Evolutionary conservation across 2,797 vertebrate species (phyloP), one percentile per base, ranked within the genome.

Genomic region (Potorous gilbertii): DNA sequence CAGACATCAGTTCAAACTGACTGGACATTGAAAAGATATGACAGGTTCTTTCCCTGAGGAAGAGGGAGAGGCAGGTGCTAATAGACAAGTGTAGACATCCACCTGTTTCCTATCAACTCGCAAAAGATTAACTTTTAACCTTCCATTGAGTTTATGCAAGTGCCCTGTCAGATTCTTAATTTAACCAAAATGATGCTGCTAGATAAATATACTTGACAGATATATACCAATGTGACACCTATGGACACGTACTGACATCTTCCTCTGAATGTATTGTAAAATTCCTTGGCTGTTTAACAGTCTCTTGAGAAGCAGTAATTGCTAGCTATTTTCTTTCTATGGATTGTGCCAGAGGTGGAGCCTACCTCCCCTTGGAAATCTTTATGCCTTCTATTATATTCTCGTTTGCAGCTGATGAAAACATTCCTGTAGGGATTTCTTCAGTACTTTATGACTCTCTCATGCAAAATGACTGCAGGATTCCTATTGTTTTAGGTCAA

Each of bases 401-500:
- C 89, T 94, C 90, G 55, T 94, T 62, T 0, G 56, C 56, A 96
- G 54, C 97, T 96, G 96, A 96, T 95, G 91, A 96, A 98, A 98
- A 94, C 94, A 95, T 97, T 96, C 97, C 95, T 96, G 95, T 89
- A 93, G 93, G 97, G 96, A 91, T 95, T 97, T 98, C 95, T 96
- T 96, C 50, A 93, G 90, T 96, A 95, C 89, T 97, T 97, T 98
- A 93, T 97, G 93, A 97, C 95, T 95, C 0, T 66, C 92, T 97
- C 96, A 96, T 96, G 94, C 95, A 97, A 96, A 97, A 97, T 95
- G 95, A 96, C 96, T 97, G 94, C 94, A 95, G 94, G 96, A 96
- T 97, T 97, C 96, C 95, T 97, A 95, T 96, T 97, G 96, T 97
- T 97, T 97, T 96, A 96, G 96, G 95, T 97, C 95, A 97, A 94